Evolutionary conservation across 2,888 invertebrate genomes (phyloP), one percentile per base, ranked within the genome.

Genomic region (Yponomeuta cagnagella): DNA sequence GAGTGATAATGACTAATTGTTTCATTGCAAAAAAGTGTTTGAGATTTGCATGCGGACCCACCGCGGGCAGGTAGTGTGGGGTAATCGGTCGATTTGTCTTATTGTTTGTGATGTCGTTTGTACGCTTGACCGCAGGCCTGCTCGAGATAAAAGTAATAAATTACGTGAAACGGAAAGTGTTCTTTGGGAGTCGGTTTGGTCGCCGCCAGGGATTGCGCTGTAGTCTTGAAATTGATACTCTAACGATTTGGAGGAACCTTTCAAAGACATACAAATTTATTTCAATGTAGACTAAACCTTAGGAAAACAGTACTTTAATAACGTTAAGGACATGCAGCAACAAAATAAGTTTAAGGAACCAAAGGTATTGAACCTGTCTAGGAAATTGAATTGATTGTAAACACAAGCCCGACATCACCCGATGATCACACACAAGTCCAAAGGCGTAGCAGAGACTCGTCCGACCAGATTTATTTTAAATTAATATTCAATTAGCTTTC

Each of bases 401-500:
- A 58, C 15, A 58, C 52, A 58, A 58, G 15, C 52, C 2, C 15
- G 6, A 58, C 52, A 4, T 15, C 12, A 58, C 12, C 15, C 12
- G 52, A 43, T 6, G 43, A 6, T 43, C 43, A 43, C 43, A 43
- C 43, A 43, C 43, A 8, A 12, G 52, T 77, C 74, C 63, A 70
- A 68, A 71, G 68, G 31, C 30, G 10, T 8, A 75, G 78, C 77
- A 77, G 77, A 84, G 82, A 89, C 85, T 88, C 77, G 90, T 86
- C 82, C 76, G 76, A 84, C 87, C 85, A 88, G 91, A 91, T 91
- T 91, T 90, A 88, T 88, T 85, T 84, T 87, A 90, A 90, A 90
- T 92, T 91, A 92, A 92, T 90, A 91, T 90, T 91, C 92, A 91
- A 91, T 92, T 91, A 91, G 90, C 90, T 90, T 89, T 92, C 90